phyloP scores from a whole-genome alignment of 2,113 vertebrate species.

The Pterocles burchelli region DNA sequence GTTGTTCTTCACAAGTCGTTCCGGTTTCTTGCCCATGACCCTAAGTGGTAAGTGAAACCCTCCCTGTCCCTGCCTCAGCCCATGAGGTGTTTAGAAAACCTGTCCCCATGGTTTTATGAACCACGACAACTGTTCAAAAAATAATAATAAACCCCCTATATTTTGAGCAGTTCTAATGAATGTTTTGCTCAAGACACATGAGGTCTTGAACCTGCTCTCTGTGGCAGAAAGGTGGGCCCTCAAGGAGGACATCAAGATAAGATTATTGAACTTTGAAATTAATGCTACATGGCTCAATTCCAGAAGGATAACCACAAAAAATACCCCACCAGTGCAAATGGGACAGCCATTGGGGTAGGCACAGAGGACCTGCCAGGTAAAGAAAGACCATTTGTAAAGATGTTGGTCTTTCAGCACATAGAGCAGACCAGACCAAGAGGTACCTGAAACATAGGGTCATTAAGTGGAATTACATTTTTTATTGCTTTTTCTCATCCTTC shows the following conservation, averaged over 20 bases:
- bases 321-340: background rate
- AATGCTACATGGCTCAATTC: background rate
- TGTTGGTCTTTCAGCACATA: background rate
- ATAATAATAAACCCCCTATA: rapidly evolving
- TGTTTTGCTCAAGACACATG: background rate
- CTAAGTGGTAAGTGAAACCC: too few species aligned
- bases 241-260: background rate
- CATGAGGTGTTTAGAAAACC: too few species aligned
- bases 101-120: too few species aligned
- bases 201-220: background rate
- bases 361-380: background rate
- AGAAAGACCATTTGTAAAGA: background rate
- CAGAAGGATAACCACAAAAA: background rate
- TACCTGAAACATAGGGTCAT: rapidly evolving
- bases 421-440: background rate
- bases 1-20: too few species aligned
- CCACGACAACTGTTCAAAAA: background rate
- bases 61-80: too few species aligned
- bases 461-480: background rate
- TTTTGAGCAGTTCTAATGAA: background rate
- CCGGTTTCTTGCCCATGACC: too few species aligned
- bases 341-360: background rate
- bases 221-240: background rate
- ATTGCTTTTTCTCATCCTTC: background rate
- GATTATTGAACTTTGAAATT: background rate